These are phyloP conservation scores for Fregetta grallaria DNA, from an alignment of 2,113 vertebrate species.

Conservation along the genomic window DNA sequence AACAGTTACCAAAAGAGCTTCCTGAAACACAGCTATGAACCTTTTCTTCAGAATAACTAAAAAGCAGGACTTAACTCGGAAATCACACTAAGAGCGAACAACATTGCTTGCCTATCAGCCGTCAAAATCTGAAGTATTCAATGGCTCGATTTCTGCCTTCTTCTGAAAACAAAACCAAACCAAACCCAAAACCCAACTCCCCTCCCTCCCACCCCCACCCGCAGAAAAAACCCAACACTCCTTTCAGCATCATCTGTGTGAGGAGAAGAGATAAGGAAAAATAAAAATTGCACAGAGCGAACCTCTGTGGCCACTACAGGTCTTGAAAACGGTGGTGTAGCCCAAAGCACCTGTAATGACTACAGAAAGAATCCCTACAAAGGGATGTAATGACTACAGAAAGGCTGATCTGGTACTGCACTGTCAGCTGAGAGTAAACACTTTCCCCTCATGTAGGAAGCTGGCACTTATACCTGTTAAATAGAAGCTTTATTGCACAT, in stretches of 20 bases:
- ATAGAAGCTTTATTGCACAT: background rate
- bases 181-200: background rate
- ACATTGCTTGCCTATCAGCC: background rate
- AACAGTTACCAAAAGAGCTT: background rate
- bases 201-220: too few species aligned
- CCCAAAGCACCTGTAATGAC: background rate
- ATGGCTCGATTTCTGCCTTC: background rate
- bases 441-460: background rate
- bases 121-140: background rate
- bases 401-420: background rate
- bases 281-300: background rate
- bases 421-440: background rate
- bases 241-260: background rate
- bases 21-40: background rate
- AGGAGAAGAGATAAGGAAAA: background rate
- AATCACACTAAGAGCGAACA: background rate
- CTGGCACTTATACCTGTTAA: background rate
- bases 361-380: too few species aligned
- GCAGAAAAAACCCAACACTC: fast-evolving
- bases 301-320: background rate
- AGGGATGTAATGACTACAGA: background rate
- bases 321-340: background rate
- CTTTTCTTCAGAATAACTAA: background rate
- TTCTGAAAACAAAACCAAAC: background rate
- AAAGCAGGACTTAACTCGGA: background rate